These are phyloP conservation scores for Etheostoma cragini DNA, from an alignment of 2,113 vertebrate species.

Conservation along the genomic window DNA sequence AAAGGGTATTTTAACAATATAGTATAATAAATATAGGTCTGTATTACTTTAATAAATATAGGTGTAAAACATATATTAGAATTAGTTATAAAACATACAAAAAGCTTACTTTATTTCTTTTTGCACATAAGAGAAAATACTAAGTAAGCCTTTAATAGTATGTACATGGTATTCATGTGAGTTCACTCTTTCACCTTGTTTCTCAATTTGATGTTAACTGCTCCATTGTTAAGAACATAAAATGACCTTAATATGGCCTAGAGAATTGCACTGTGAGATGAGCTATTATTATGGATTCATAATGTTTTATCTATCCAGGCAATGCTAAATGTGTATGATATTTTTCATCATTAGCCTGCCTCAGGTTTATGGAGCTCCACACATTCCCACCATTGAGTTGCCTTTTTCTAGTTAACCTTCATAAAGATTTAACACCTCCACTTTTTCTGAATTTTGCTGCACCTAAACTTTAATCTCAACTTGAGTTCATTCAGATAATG, in stretches of 20 bases:
- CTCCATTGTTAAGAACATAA: background rate
- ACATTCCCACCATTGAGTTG: background rate
- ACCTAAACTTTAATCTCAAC: background rate
- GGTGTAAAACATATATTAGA: background rate
- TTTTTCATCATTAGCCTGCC: background rate
- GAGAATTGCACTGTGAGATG: background rate
- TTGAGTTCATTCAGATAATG: background rate
- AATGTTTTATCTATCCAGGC: background rate
- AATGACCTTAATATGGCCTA: background rate
- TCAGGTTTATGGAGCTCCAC: background rate
- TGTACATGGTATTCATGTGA: background rate
- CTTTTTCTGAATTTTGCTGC: background rate
- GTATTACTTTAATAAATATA: too few relatives aligned
- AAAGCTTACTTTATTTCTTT: background rate
- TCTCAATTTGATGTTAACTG: background rate
- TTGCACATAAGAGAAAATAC: background rate
- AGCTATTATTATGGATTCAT: background rate
- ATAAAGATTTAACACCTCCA: background rate
- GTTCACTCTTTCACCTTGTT: background rate
- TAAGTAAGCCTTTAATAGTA: background rate
- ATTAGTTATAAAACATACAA: background rate
- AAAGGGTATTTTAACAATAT: too few relatives aligned
- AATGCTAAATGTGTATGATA: background rate
- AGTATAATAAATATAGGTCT: background rate
- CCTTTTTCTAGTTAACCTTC: background rate